Conservation (phyloP, 2,797 vertebrate species). For the Cygnus olor region DNA sequence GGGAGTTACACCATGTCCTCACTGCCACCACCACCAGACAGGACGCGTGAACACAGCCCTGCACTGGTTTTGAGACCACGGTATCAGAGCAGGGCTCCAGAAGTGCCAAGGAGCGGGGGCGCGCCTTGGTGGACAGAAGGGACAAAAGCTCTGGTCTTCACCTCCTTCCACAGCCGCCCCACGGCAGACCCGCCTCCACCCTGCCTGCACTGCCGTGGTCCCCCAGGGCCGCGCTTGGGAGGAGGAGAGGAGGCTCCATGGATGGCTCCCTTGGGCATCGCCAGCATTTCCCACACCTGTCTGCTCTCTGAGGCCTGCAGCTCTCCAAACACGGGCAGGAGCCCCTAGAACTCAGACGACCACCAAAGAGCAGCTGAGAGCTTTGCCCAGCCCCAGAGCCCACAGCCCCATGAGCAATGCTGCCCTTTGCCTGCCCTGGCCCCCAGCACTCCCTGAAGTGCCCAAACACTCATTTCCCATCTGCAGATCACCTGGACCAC, state of each 20-base stretch:
- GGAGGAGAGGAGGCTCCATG: not conserved
- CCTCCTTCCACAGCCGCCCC: not conserved
- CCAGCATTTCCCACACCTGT: not conserved
- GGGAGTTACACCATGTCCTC: not conserved
- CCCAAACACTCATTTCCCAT: rapidly evolving
- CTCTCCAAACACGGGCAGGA: not conserved
- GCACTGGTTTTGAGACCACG: rapidly evolving
- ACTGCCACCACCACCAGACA: not conserved
- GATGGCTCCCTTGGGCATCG: rapidly evolving
- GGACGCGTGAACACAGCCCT: rapidly evolving
- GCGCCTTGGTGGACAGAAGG: rapidly evolving
- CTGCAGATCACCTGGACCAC: not conserved
- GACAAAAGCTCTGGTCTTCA: rapidly evolving
- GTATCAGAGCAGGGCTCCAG: not conserved
- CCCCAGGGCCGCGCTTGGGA: not conserved
- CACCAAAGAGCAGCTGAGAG: not conserved
- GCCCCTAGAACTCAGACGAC: not conserved
- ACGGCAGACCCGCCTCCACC: not conserved
- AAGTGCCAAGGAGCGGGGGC: not conserved
- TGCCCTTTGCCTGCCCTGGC: not conserved
- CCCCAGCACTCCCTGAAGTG: rapidly evolving
- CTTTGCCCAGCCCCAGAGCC: not conserved
- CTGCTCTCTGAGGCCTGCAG: not conserved
- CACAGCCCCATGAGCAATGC: not conserved
- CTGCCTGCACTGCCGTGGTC: rapidly evolving